Evolutionary conservation across 2,113 vertebrate genomes (phyloP).

Genomic region (Hemicordylus capensis): DNA sequence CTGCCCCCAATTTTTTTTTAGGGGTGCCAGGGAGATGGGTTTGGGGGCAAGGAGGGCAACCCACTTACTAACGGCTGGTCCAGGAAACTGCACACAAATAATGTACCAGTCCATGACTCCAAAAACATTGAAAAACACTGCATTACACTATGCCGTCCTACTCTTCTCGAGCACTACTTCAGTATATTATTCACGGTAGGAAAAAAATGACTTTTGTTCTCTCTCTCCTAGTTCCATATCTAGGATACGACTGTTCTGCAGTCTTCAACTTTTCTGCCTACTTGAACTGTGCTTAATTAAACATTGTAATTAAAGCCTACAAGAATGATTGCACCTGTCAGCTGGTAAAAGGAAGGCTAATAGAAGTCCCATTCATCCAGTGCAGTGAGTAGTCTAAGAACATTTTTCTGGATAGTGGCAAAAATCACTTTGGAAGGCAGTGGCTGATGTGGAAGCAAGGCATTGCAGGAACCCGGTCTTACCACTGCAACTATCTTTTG

Average conservation of each 20-base stretch:
- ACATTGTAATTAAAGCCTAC: slow-evolving; percentile 79
- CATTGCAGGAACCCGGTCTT: accelerated
- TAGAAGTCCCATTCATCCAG: slow-evolving; percentile 55
- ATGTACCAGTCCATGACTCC: no score
- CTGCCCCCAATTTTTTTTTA: no score
- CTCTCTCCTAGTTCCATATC: slow-evolving; percentile 14
- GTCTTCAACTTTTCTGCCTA: slow-evolving; percentile 60
- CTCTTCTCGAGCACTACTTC: not conserved
- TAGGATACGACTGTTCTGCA: slow-evolving; percentile 13
- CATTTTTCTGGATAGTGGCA: not conserved
- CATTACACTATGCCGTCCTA: not conserved
- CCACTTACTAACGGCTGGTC: no score
- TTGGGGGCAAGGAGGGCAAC: no score
- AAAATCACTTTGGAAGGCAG: not conserved
- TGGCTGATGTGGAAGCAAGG: not conserved
- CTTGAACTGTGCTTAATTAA: slow-evolving; percentile 74
- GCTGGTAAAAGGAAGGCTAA: slow-evolving; percentile 64
- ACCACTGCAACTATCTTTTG: not conserved
- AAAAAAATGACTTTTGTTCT: not conserved
- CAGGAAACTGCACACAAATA: no score
- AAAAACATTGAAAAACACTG: no score
- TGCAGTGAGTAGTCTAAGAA: slow-evolving; percentile 33
- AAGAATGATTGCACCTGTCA: slow-evolving; percentile 74
- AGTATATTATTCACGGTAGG: not conserved
- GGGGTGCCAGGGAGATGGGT: no score